Conservation (phyloP, 2,797 vertebrate species). For the Melanotaenia parkinsoni region DNA sequence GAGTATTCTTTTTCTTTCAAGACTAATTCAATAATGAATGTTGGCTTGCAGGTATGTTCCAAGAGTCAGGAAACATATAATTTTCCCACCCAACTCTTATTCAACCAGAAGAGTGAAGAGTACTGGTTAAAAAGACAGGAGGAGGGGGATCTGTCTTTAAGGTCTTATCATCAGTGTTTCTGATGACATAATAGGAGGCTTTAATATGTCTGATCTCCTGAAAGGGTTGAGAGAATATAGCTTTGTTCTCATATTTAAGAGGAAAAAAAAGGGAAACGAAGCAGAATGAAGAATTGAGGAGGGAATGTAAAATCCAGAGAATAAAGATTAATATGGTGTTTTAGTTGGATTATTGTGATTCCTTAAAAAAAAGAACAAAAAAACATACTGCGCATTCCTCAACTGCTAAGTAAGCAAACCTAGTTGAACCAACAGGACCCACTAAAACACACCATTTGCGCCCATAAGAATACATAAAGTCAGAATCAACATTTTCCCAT, state of each 20-base stretch:
- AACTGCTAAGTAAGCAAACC: constrained; percentile 37
- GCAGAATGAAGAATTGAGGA: not conserved
- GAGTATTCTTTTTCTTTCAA: constrained; percentile 28
- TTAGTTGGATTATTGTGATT: constrained; percentile 37
- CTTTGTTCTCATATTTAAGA: constrained; percentile 5
- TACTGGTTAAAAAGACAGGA: constrained; percentile 24
- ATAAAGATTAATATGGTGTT: constrained; percentile 22
- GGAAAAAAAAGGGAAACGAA: constrained; percentile 1
- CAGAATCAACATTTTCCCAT: constrained; percentile 17
- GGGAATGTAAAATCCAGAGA: constrained; percentile 36
- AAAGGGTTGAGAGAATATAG: not conserved
- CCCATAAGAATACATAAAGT: constrained; percentile 14
- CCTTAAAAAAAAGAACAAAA: constrained; percentile 34
- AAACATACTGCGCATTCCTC: constrained; percentile 63
- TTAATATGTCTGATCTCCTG: constrained; percentile 39
- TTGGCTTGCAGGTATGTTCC: constrained; percentile 49
- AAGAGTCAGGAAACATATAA: constrained; percentile 49
- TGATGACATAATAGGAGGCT: constrained; percentile 59
- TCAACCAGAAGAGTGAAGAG: constrained; percentile 22
- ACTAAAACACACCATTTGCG: constrained; percentile 33
- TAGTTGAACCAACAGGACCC: constrained; percentile 14
- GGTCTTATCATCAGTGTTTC: constrained; percentile 52
- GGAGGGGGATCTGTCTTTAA: constrained; percentile 30
- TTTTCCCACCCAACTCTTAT: constrained; percentile 52
- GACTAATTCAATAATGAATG: constrained; percentile 45